phyloP scores from a whole-genome alignment of 2,797 vertebrate genomes.

The Picus viridis region DNA sequence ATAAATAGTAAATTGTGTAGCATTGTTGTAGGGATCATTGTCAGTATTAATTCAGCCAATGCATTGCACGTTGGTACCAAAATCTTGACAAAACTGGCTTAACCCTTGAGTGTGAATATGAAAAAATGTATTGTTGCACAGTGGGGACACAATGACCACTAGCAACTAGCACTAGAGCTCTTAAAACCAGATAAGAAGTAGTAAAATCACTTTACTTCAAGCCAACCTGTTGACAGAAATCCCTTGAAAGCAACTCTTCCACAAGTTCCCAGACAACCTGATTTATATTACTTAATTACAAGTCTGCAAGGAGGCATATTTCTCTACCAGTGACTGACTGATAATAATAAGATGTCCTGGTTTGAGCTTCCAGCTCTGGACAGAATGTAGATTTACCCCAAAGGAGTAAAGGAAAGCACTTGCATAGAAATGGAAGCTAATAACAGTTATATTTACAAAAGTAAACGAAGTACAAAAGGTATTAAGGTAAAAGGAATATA shows the following conservation, averaged over 20 bases:
- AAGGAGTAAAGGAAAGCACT: no score
- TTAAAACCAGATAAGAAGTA: background rate
- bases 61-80: background rate
- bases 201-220: background rate
- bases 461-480: no score
- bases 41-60: background rate
- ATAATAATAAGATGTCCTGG: background rate
- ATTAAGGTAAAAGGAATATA: no score
- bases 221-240: background rate
- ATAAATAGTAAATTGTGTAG: background rate
- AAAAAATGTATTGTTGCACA: background rate
- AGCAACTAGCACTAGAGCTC: background rate
- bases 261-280: background rate
- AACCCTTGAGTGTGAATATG: background rate
- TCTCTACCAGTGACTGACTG: background rate
- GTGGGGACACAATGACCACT: background rate
- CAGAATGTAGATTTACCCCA: no score
- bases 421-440: no score
- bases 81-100: background rate
- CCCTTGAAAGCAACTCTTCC: background rate
- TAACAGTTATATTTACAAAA: no score
- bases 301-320: background rate
- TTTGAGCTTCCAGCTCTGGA: no score
- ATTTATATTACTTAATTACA: background rate
- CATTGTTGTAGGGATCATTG: background rate